Base-by-base conservation (phyloP, 2,888 invertebrate genomes). In the Lottia scabra region DNA sequence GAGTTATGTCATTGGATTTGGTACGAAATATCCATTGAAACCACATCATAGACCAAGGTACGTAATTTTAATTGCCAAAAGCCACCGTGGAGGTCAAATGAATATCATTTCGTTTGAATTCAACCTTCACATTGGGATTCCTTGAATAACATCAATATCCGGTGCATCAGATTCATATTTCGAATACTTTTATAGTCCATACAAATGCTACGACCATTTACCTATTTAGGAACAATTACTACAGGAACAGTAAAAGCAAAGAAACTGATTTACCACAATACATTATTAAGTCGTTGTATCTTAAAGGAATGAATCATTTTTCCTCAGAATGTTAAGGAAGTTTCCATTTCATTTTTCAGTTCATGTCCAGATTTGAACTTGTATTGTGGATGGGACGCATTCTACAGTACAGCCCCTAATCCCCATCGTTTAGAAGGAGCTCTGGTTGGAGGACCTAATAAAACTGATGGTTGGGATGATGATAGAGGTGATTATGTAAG, bases 1-100 rank as follows among this genome's bases (percentile, higher is more conserved):
- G 56, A 85, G 85, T 71, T 85, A 77, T 63, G 82, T 83, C 45
- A 79, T 84, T 15, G 85, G 85, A 2, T 85, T 78, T 69, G 85
- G 85, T 8, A 70, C 63, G 12, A 80, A 83, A 38, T 83, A 76
- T 44, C 85, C 86, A 5, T 67, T 68, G 23, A 73, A 80, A 43
- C 83, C 85, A 1, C 85, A 85, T 67, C 86, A 86, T 68, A 71
- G 81, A 70, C 80, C 81, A 48, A 81, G 82, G 84, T 84, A 71
- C 19, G 68, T 74, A 16, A 3, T n/a, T 16, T 38, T 38, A 38
- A 38, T 10, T 38, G 38, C 38, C 38, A 38, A 10, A 8, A 38
- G 10, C 38, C 38, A 38, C 38, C 10, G 38, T 10, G 3, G 38
- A 38, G 38, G 8, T 38, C 38, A 10, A 10, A 26, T 78, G 77